Evolutionary conservation across 2,888 invertebrate genomes (phyloP), one percentile per base, ranked within the genome.

Genomic region (Drosophila eohydei): DNA sequence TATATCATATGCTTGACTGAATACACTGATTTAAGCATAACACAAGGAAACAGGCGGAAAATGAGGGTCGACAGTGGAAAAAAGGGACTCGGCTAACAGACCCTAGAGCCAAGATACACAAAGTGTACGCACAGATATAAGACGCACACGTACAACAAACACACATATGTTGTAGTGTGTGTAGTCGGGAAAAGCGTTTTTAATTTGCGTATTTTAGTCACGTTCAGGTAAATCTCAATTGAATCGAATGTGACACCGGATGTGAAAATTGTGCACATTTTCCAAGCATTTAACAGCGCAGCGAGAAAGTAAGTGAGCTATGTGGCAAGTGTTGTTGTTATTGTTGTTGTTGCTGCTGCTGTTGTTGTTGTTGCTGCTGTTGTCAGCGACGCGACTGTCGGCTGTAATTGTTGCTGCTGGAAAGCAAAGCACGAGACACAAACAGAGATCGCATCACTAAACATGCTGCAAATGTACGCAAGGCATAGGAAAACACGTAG

Each of bases 211-310:
- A 90, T 90, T 90, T 90, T 84, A 89, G 89, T 90, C 89, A 90
- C 89, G 89, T 90, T 80, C 89, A 88, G 87, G 89, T 88, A 90
- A 90, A 90, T 90, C 89, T 90, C 89, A 90, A 90, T 90, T 90
- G 89, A 90, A 90, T 90, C 89, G 82, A 89, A 90, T 90, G 90
- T 90, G 90, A 90, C 89, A 88, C 88, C 90, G 89, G 89, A 90
- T 90, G 89, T 88, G 83, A 89, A 88, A 88, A 89, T 86, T 87
- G 83, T 85, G 86, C 88, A 86, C 88, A 86, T 86, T 88, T 86
- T 88, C 88, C 88, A 85, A 81, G 85, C 86, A 86, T 86, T 85
- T 85, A 80, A 51, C 82, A 64, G 69, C 71, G 55, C 66, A 67
- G 57, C 55, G 66, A 64, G 66, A 65, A 66, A 70, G 67, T 48